Evolutionary conservation across 2,113 vertebrate genomes (phyloP), one percentile per base, ranked within the genome.

Genomic region (Phocoena sinus): DNA sequence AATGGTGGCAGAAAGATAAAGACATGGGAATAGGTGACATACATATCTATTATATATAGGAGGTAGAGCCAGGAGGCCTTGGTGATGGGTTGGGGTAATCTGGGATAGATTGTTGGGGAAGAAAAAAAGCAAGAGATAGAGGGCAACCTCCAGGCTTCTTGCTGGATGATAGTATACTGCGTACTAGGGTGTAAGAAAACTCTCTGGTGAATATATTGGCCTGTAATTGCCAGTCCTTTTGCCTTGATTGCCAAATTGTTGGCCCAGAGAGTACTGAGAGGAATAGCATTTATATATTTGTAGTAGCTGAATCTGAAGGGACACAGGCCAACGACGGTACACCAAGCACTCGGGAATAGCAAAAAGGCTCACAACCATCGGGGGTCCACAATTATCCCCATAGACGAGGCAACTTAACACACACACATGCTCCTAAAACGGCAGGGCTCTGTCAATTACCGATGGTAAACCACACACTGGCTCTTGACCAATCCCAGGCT

Each of bases 401-500:
- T 0, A 26, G 73, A 50, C 5, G 0, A 81, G 92, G 68, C 94
- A 50, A 92, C 76, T 96, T 63, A 95, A 97, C 88, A 79, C 83
- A 94, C 62, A 76, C 86, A 62, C 89, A 31, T 56, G 23, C 86
- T 73, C 38, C 87, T 50, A 10, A 97, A 68, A 25, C 28, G 6
- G 58, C 21, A 33, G 76, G 96, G 74, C 96, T 88, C 20, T 36
- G 98, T 98, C 98, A 98, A 96, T 98, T 31, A 95, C 96, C 47
- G 91, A 97, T 98, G 98, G 98, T 98, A 98, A 99, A 98, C 98
- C 98, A 86, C 98, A 98, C 0, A 65, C 91, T 98, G 98, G 98
- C 98, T 98, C 98, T 95, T 70, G 89, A 97, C 98, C 98, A 98
- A 98, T 99, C 98, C 98, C 96, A 95, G 97, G 97, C 98, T 98